A percentile compares a stretch with the other conserved stretches of the same genome.
These are phyloP conservation scores for Amphimedon queenslandica DNA, from an alignment of 37 sponge, comb jelly and placozoan genomes.

Conservation along the genomic window DNA sequence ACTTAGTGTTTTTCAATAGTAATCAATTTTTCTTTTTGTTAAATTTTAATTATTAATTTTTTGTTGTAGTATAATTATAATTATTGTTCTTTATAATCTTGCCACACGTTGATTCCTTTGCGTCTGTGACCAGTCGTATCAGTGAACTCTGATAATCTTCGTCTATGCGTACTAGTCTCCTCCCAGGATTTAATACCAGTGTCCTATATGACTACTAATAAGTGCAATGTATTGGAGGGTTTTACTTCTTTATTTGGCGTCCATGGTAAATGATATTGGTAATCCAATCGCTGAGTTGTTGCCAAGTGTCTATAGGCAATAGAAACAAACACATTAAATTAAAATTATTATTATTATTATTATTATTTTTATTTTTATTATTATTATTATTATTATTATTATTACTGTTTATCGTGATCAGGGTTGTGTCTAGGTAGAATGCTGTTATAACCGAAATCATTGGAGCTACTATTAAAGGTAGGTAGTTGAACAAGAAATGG, in stretches of 20 bases:
- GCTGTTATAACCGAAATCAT: conserved; percentile 43
- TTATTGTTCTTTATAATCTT: conserved; percentile 35
- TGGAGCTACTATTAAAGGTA: conserved; percentile 12
- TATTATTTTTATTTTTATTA: no score
- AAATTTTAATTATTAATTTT: not conserved
- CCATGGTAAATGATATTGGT: conserved; percentile 64
- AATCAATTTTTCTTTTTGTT: not conserved
- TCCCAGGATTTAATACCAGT: conserved; percentile 27
- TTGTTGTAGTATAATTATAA: not conserved
- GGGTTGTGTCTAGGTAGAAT: conserved; percentile 60
- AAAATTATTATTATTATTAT: no score
- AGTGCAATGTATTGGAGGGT: not conserved
- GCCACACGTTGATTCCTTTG: conserved; percentile 80
- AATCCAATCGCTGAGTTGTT: conserved; percentile 65
- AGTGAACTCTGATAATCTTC: conserved; percentile 61
- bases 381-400: not conserved
- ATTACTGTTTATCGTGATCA: conserved; percentile 47
- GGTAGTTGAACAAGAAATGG: not conserved
- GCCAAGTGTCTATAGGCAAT: conserved; percentile 35
- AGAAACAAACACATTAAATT: not conserved
- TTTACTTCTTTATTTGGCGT: conserved; percentile 30
- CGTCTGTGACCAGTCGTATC: conserved; percentile 65
- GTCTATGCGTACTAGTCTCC: conserved; percentile 1
- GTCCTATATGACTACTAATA: conserved; percentile 6
- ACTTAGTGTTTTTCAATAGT: not conserved